Conservation (phyloP, 2,113 vertebrate genomes). For the Malurus melanocephalus region DNA sequence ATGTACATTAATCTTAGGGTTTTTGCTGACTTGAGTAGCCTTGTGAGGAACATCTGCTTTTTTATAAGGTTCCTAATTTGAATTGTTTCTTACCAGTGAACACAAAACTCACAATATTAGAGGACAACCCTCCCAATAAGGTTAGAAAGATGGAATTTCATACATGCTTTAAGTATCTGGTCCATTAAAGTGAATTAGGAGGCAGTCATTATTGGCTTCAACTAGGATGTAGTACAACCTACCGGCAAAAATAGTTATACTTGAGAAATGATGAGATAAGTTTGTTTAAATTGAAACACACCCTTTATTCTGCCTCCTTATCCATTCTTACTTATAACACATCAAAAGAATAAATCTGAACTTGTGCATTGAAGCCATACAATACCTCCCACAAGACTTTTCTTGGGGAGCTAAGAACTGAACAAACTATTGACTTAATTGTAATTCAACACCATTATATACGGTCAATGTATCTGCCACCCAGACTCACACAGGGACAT, state of each 20-base stretch:
- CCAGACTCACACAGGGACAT: not conserved
- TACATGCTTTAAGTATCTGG: not conserved
- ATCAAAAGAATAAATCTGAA: not conserved
- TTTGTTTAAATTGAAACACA: conserved; percentile 23
- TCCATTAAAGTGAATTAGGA: not conserved
- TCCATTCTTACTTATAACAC: not conserved
- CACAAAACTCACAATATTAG: not conserved
- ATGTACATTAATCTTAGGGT: not conserved
- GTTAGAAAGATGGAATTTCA: not conserved
- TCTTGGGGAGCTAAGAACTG: not conserved
- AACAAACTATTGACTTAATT: not conserved
- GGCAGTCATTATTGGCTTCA: not conserved
- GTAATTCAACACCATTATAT: not conserved
- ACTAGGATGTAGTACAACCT: not conserved
- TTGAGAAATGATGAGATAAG: conserved; percentile 32
- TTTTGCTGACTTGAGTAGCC: not conserved
- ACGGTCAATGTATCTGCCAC: not conserved
- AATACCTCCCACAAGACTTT: not conserved
- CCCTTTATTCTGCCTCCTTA: not conserved
- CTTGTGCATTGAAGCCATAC: not conserved
- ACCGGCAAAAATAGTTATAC: conserved; percentile 14
- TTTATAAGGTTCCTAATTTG: not conserved
- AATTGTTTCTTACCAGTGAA: not conserved
- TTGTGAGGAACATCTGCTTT: not conserved
- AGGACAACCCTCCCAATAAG: not conserved